A percentile compares a stretch with the other conserved stretches of the same genome.
Evolutionary conservation across 1,140 invertebrate species (phyloP).

Genomic region (Lutraria rhynchaena): DNA sequence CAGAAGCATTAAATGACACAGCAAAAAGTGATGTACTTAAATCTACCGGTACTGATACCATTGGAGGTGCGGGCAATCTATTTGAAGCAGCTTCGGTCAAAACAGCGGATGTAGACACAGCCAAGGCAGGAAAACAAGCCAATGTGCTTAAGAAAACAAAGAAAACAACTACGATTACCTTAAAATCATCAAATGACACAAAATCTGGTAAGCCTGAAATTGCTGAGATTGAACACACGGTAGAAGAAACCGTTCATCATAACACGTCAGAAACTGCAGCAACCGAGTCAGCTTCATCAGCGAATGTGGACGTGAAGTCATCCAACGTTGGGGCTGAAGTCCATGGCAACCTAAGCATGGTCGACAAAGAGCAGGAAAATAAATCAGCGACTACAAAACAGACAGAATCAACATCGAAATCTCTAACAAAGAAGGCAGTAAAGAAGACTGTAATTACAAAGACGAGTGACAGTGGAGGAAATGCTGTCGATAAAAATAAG

Average conservation of each 20-base stretch:
- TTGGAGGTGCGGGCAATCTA: neutral
- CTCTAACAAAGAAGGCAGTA: too few relatives aligned
- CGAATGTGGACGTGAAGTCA: neutral
- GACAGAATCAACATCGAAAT: too few relatives aligned
- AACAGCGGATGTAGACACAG: neutral
- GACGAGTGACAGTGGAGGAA: too few relatives aligned
- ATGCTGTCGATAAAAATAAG: too few relatives aligned
- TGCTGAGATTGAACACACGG: slow-evolving; percentile 19
- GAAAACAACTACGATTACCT: slow-evolving; percentile 44
- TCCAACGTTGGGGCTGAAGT: neutral
- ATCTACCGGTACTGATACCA: neutral
- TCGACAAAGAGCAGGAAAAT: too few relatives aligned
- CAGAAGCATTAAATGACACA: neutral
- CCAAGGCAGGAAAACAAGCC: slow-evolving; percentile 2
- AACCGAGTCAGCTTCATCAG: neutral
- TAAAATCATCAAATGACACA: neutral
- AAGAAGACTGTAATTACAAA: too few relatives aligned
- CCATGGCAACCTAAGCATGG: too few relatives aligned
- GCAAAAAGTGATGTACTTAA: slow-evolving; percentile 6
- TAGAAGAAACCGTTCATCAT: slow-evolving; percentile 29
- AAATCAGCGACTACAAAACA: neutral
- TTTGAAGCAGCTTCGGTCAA: neutral
- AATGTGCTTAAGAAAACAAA: slow-evolving; percentile 40
- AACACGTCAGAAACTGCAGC: slow-evolving; percentile 3
- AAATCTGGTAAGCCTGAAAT: neutral